These are phyloP conservation scores for Cladopsammia gracilis DNA, from an alignment of 64 coral and sea anemone species.

Conservation along the genomic window DNA sequence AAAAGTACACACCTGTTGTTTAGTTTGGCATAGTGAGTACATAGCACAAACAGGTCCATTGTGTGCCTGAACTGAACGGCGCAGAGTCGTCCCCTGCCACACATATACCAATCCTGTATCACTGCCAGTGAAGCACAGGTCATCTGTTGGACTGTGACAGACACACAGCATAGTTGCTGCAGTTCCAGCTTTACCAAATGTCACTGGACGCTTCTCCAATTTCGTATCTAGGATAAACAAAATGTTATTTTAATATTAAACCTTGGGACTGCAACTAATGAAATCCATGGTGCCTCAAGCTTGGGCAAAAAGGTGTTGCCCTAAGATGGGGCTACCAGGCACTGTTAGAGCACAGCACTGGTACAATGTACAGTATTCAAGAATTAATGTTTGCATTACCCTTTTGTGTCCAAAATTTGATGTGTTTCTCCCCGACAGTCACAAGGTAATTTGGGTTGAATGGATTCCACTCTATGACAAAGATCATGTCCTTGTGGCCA, in stretches of 20 bases:
- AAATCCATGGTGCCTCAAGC: too few relatives aligned
- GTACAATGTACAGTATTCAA: too few relatives aligned
- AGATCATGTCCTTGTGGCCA: constrained; percentile 97
- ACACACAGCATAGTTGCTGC: constrained; percentile 96
- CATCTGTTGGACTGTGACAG: constrained; percentile 96
- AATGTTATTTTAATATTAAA: neutral
- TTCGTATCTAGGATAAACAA: constrained; percentile 60
- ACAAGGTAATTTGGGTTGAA: constrained; percentile 95
- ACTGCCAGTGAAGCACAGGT: constrained; percentile 92
- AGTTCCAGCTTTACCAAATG: constrained; percentile 94
- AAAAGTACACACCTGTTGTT: constrained; percentile 72
- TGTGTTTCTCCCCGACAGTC: constrained; percentile 98
- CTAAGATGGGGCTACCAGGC: too few relatives aligned
- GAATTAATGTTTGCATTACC: constrained; percentile 21
- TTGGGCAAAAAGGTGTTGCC: too few relatives aligned
- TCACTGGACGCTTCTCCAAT: constrained; percentile 97
- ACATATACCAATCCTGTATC: constrained; percentile 92
- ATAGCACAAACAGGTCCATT: constrained; percentile 96
- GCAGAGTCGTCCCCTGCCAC: constrained; percentile 92
- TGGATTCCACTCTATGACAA: constrained; percentile 96
- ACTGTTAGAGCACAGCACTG: too few relatives aligned
- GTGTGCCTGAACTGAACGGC: constrained; percentile 86
- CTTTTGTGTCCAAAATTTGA: constrained; percentile 99
- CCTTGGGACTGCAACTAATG: too few relatives aligned
- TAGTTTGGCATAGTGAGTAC: constrained; percentile 85